Percentiles rank a stretch among this genome's conserved stretches.
phyloP scores from a whole-genome alignment of 2,113 vertebrate genomes.

The Rhynchomys soricoides region DNA sequence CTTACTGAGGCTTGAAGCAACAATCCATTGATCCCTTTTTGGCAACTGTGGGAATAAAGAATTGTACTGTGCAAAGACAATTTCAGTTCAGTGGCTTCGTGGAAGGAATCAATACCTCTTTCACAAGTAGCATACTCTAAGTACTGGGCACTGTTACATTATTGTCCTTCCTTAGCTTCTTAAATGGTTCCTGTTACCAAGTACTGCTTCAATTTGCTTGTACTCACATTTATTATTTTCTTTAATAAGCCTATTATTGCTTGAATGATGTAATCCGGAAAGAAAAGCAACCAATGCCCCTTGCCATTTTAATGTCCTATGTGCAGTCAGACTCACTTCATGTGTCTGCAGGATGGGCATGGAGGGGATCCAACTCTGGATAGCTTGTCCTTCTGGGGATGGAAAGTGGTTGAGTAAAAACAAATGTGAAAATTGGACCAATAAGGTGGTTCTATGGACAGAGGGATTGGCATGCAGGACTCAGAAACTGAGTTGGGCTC shows the following conservation, averaged over 20 bases:
- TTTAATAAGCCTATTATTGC: background rate
- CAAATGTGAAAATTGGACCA: background rate
- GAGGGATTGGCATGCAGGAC: too few species aligned
- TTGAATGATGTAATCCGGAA: background rate
- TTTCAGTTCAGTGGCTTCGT: background rate
- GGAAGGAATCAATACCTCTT: background rate
- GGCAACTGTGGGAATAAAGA: slow-evolving; percentile 29
- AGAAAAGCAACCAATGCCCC: background rate
- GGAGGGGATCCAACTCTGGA: background rate
- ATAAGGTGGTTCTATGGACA: background rate
- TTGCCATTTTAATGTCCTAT: background rate
- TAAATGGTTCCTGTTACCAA: background rate
- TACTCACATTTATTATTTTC: background rate
- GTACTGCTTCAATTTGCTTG: background rate
- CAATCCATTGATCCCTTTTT: background rate
- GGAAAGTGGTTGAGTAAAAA: background rate
- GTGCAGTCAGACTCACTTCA: background rate
- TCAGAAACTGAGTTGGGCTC: background rate
- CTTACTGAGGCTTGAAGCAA: slow-evolving; percentile 33
- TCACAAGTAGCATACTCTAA: background rate
- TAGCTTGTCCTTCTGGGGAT: background rate
- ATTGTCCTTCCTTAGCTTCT: background rate
- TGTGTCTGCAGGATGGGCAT: background rate
- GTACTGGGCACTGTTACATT: background rate
- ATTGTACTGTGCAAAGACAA: background rate